Evolutionary conservation across 2,113 vertebrate genomes (phyloP).

Genomic region (Pseudolaguvia tuberculata): DNA sequence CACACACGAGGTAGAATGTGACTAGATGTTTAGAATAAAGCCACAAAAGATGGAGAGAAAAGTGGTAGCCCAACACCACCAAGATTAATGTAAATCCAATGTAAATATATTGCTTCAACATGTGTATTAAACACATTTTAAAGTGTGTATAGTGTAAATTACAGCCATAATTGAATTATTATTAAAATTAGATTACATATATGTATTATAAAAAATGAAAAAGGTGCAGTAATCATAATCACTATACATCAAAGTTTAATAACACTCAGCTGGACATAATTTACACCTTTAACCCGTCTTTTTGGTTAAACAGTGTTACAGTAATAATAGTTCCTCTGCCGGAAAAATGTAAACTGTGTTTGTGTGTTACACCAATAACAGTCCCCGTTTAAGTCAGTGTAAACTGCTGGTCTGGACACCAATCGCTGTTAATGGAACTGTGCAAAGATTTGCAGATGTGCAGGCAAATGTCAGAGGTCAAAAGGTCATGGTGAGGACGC

Average conservation of each 20-base stretch:
- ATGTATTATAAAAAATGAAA: neutral
- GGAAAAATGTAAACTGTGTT: neutral
- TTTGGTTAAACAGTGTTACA: neutral
- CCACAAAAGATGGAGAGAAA: neutral
- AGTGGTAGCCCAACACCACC: too few species aligned
- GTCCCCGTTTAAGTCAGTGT: neutral
- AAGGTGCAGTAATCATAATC: neutral
- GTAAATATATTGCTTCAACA: too few species aligned
- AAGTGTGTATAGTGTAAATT: too few species aligned
- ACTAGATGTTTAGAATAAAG: neutral
- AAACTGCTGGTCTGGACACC: neutral
- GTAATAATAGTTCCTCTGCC: neutral
- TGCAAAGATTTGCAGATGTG: neutral
- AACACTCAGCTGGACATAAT: too few species aligned
- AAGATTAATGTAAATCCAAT: too few species aligned
- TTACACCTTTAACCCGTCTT: neutral
- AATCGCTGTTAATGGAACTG: neutral
- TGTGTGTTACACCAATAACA: too few species aligned
- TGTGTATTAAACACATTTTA: too few species aligned
- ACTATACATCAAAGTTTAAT: neutral
- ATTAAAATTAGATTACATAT: too few species aligned
- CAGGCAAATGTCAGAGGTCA: neutral
- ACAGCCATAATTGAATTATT: too few species aligned
- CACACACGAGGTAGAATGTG: neutral
- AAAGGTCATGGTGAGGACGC: conserved; percentile 57